These are phyloP conservation scores for Marmota flaviventris DNA, from an alignment of 2,113 vertebrate genomes.

Conservation along the genomic window DNA sequence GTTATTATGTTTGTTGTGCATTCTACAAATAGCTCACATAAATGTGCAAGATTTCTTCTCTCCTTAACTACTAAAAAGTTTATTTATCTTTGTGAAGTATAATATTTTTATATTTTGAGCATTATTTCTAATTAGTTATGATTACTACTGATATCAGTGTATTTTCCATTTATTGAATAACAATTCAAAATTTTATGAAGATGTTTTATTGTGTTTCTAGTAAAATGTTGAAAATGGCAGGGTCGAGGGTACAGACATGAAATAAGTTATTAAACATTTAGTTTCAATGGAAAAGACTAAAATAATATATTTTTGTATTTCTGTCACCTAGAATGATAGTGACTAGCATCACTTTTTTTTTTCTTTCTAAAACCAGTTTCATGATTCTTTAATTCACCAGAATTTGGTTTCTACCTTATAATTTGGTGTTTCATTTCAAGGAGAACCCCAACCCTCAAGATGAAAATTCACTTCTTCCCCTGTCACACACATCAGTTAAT, in stretches of 20 bases:
- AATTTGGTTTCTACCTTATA: not conserved
- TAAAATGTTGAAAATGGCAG: not conserved
- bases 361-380: not conserved
- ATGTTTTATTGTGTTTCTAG: not conserved
- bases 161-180: not conserved
- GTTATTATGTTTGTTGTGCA: not conserved
- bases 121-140: not conserved
- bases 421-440: not conserved
- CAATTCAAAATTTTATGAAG: not conserved
- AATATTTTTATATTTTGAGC: not conserved
- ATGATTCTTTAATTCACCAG: not conserved
- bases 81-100: not conserved
- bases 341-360: not conserved
- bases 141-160: not conserved
- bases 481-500: not conserved
- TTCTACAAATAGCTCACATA: not conserved
- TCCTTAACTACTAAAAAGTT: not conserved
- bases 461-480: not conserved
- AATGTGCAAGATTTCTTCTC: not conserved
- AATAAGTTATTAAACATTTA: not conserved
- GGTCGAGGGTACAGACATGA: not conserved
- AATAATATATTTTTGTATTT: not conserved
- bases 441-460: accelerated
- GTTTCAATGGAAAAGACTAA: not conserved
- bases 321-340: not conserved